A percentile compares a stretch with the other conserved stretches of the same genome.
phyloP scores from a whole-genome alignment of 2,888 invertebrate species.

The Aspidapion aeneum region DNA sequence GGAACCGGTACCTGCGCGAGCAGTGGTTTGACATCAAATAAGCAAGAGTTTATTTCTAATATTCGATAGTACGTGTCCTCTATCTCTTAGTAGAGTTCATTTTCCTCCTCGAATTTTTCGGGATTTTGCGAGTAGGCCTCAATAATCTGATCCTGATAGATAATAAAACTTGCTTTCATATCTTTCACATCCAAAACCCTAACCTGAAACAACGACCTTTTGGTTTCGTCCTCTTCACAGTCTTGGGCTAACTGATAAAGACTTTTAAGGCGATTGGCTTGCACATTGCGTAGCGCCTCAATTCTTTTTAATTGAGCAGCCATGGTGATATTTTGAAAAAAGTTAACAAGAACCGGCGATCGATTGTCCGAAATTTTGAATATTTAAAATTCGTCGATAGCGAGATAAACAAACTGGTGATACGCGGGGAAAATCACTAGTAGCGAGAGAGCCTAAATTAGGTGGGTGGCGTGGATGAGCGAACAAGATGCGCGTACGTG shows the following conservation, averaged over 20 bases:
- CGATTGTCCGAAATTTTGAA: not conserved
- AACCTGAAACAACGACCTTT: not conserved
- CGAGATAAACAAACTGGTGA: not conserved
- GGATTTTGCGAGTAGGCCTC: slow-evolving; percentile 1
- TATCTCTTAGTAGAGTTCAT: not conserved
- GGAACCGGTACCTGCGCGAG: not conserved
- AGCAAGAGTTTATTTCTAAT: not conserved
- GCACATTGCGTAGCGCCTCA: not conserved
- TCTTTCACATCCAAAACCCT: not conserved
- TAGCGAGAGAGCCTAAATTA: not conserved
- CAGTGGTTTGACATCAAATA: not conserved
- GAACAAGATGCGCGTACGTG: not conserved
- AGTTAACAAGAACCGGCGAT: not conserved
- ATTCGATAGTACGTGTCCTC: not conserved
- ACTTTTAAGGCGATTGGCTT: not conserved
- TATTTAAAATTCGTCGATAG: not conserved
- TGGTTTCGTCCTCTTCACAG: not conserved
- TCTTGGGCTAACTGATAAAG: not conserved
- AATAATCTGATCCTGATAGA: not conserved
- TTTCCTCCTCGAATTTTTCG: not conserved
- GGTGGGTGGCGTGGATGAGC: not conserved
- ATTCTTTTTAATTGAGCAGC: not conserved
- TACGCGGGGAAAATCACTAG: not conserved
- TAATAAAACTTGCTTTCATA: not conserved
- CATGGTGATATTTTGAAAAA: not conserved